phyloP scores from a whole-genome alignment of 1,140 invertebrate species.

The Euwallacea fornicatus region DNA sequence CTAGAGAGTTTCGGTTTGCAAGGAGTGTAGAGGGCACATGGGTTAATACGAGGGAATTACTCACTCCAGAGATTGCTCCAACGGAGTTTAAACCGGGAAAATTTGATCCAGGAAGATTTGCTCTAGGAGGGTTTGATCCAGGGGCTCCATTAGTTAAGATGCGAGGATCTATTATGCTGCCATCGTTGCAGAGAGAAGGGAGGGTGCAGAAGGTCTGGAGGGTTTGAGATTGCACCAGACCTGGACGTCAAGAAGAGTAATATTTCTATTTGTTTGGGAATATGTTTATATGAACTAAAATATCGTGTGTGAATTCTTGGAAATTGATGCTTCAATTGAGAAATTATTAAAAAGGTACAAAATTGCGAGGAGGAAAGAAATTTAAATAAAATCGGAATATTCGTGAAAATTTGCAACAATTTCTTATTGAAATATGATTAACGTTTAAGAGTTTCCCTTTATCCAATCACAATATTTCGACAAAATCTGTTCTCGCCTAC shows the following conservation, averaged over 20 bases:
- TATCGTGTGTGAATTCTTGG: background rate
- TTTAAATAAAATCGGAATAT: background rate
- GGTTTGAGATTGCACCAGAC: background rate
- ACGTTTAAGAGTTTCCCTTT: too few relatives aligned
- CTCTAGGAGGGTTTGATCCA: background rate
- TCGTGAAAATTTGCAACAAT: too few relatives aligned
- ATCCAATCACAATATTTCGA: too few relatives aligned
- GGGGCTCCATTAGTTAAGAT: constrained; percentile 18
- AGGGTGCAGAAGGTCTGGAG: constrained; percentile 13
- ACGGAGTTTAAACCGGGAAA: too few relatives aligned
- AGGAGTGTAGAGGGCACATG: background rate
- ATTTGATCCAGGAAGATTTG: background rate
- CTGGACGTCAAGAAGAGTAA: background rate
- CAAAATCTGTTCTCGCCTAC: too few relatives aligned
- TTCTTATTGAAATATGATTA: too few relatives aligned
- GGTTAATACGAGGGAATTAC: background rate
- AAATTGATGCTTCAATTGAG: background rate
- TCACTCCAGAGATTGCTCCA: too few relatives aligned
- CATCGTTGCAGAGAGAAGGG: constrained; percentile 21
- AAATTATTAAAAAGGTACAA: background rate
- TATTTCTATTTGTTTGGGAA: background rate
- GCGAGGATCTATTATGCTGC: constrained; percentile 29
- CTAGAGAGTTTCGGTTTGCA: background rate
- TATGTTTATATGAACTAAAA: background rate
- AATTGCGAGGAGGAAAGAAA: background rate